These are phyloP conservation scores for Ophion slaviceki DNA, from an alignment of 2,888 invertebrate species.

Conservation along the genomic window DNA sequence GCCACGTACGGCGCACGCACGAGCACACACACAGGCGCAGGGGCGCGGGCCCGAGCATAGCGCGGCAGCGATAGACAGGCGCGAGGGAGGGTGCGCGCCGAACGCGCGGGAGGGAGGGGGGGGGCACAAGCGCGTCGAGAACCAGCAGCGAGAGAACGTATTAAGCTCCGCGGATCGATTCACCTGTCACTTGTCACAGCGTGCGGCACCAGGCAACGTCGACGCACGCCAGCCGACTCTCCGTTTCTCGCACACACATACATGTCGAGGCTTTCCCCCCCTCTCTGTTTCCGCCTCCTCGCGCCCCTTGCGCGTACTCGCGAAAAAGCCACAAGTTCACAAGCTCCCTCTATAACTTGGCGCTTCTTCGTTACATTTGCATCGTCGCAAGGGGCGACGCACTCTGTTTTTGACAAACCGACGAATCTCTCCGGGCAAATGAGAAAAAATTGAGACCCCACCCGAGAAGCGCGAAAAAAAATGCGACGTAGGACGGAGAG, in stretches of 20 bases:
- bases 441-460: conserved; percentile 15
- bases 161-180: conserved; percentile 74
- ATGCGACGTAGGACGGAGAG: background rate
- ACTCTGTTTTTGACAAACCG: background rate
- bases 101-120: too few relatives aligned
- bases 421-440: background rate
- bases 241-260: conserved; percentile 25
- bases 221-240: conserved; percentile 42
- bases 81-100: too few relatives aligned
- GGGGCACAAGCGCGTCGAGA: conserved; percentile 13
- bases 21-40: conserved; percentile 50
- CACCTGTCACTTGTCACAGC: conserved; percentile 80
- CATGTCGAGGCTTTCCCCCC: background rate
- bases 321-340: conserved; percentile 19
- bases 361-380: conserved; percentile 31
- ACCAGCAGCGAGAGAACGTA: conserved; percentile 46
- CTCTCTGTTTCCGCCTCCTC: background rate
- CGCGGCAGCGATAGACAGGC: conserved; percentile 33
- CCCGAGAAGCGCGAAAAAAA: conserved; percentile 3
- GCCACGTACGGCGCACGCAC: background rate
- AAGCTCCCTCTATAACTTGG: conserved; percentile 35
- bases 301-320: background rate
- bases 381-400: background rate
- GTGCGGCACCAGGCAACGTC: conserved; percentile 70
- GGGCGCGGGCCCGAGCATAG: conserved; percentile 49